Percentiles rank a stretch among this genome's conserved stretches.
phyloP scores from a whole-genome alignment of 2,113 vertebrate genomes.

The Clarias magur region DNA sequence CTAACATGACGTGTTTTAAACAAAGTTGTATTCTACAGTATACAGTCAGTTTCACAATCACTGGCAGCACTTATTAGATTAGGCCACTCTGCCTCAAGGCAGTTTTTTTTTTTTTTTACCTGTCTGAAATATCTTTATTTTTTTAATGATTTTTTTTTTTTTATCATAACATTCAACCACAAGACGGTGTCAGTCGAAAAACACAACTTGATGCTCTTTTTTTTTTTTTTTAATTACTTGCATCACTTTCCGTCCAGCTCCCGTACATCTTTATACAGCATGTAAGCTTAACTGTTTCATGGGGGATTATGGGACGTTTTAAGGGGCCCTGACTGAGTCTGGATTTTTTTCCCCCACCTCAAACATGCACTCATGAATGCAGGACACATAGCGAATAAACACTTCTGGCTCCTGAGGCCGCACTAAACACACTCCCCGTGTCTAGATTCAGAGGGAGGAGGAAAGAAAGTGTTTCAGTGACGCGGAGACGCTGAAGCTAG shows the following conservation, averaged over 20 bases:
- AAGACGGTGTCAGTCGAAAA: background rate
- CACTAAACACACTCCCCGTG: constrained; percentile 25
- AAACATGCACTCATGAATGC: constrained; percentile 25
- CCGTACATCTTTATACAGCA: background rate
- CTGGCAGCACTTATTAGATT: background rate
- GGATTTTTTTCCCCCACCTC: constrained; percentile 23
- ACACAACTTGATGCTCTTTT: background rate
- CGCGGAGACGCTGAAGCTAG: background rate
- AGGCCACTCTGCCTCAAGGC: background rate
- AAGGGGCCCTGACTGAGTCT: background rate
- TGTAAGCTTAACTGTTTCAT: constrained; percentile 4
- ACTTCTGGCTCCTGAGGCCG: constrained; percentile 27
- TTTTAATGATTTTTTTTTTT: background rate
- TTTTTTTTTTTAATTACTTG: too few species aligned
- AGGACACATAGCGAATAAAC: constrained; percentile 35
- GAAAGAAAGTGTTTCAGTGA: constrained; percentile 15
- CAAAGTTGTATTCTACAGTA: background rate
- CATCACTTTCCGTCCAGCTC: too few species aligned
- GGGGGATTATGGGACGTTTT: background rate
- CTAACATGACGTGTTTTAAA: background rate
- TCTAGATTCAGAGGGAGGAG: background rate
- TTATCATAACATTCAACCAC: background rate
- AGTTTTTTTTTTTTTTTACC: background rate
- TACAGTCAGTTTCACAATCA: background rate
- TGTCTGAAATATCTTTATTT: background rate